A percentile compares a stretch with the other conserved stretches of the same genome.
phyloP scores from a whole-genome alignment of 2,888 invertebrate genomes.

The Phalangium opilio region DNA sequence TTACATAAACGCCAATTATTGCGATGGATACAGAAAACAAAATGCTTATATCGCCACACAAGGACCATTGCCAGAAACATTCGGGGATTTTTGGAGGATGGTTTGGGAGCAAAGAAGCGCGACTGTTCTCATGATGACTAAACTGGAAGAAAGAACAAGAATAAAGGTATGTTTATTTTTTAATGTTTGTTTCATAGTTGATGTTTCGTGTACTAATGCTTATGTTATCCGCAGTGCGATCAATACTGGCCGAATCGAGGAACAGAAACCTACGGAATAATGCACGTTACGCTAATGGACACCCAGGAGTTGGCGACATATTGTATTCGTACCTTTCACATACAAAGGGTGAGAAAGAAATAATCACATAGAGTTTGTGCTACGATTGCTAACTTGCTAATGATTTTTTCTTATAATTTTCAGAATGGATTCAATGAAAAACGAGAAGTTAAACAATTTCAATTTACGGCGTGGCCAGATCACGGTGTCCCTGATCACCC shows the following conservation, averaged over 20 bases:
- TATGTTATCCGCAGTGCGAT: conserved; percentile 45
- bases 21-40: conserved; percentile 95
- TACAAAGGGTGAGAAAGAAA: conserved; percentile 51
- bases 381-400: too few relatives aligned
- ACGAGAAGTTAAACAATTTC: conserved; percentile 88
- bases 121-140: conserved; percentile 99
- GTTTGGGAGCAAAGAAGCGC: conserved; percentile 92
- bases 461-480: conserved; percentile 99
- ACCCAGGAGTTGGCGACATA: conserved; percentile 95
- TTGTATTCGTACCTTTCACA: conserved; percentile 90
- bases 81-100: conserved; percentile 98
- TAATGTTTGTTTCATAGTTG: not conserved
- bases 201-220: not conserved
- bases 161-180: conserved; percentile 43
- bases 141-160: conserved; percentile 86
- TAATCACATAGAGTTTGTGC: too few relatives aligned
- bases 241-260: conserved; percentile 97
- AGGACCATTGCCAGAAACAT: conserved; percentile 94
- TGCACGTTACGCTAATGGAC: conserved; percentile 85
- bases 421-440: conserved; percentile 42
- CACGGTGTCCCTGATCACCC: conserved; percentile 98
- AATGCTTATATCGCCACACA: conserved; percentile 97
- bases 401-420: too few relatives aligned
- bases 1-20: conserved; percentile 98
- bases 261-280: conserved; percentile 83